Evolutionary conservation across 2,888 invertebrate species (phyloP), one percentile per base, ranked within the genome.

Genomic region (Gonocerus acuteangulatus): DNA sequence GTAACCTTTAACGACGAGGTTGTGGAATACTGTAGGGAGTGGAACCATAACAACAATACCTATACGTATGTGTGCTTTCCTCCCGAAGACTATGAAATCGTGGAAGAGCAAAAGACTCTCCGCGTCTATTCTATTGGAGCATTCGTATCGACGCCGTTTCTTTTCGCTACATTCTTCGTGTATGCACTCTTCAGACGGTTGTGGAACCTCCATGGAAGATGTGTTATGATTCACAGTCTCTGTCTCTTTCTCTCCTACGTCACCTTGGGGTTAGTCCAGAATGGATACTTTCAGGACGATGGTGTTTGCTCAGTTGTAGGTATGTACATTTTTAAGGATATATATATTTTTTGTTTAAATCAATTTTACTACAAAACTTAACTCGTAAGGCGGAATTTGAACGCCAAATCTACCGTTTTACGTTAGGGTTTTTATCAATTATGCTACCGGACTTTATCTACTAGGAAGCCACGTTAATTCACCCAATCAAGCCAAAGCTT

Each of bases 111-210:
- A 3, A 39, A 15, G 39, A 4, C 4, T 4, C n/a, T 9, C n/a
- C n/a, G n/a, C 7, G 15, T 39, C n/a, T 39, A 39, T 15, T 67
- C 65, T 0, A 59, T 67, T 18, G 79, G 78, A 60, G 71, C 79
- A 65, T 71, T 78, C 67, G 73, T 78, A 69, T 80, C 79, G 11
- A 76, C 80, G 9, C 78, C 79, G 9, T 80, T 79, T 66, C 74
- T 80, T 15, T 63, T 79, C 58, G 75, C 76, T 18, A 80, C 80
- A 2, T 77, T 79, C 0, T 71, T 73, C 47, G 75, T 78, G 9
- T 80, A 80, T 69, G 71, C 74, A 1, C 72, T 75, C 62, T 80
- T 82, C 23, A 79, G 75, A 11, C 78, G 78, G 67, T 71, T 83
- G 13, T 73, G 78, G 62, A 80, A 82, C 66, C 67, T 72, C 3